phyloP scores from a whole-genome alignment of 2,888 invertebrate genomes.

The Camptogramma bilineatum region DNA sequence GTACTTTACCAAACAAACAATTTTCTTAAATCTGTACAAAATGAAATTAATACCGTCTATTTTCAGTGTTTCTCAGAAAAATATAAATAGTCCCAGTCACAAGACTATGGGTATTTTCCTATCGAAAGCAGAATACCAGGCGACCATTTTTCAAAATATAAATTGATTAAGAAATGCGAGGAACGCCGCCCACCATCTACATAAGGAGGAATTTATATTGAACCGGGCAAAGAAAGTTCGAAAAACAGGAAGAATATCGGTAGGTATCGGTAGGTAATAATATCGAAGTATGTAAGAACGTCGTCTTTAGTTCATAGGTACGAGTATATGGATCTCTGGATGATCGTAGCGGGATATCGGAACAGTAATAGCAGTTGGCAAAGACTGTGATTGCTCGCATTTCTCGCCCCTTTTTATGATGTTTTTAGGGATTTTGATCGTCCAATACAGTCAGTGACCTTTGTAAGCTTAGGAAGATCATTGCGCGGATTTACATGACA shows the following conservation, averaged over 20 bases:
- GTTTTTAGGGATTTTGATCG: conserved; percentile 54
- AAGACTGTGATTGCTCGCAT: conserved; percentile 51
- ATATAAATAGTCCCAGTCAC: conserved; percentile 13
- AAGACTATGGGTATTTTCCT: conserved; percentile 24
- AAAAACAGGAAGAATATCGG: conserved; percentile 39
- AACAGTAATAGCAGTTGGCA: conserved; percentile 50
- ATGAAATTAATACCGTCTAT: background rate
- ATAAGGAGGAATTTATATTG: conserved; percentile 48
- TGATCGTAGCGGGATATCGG: conserved; percentile 43
- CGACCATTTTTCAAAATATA: conserved; percentile 42
- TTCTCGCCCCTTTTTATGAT: conserved; percentile 55
- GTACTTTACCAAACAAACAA: background rate
- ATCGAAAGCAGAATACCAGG: conserved; percentile 33
- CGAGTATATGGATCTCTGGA: conserved; percentile 48
- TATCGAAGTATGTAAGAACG: conserved; percentile 36
- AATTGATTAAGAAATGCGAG: conserved; percentile 42
- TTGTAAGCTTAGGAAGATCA: conserved; percentile 56
- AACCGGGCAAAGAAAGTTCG: conserved; percentile 39
- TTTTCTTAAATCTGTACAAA: background rate
- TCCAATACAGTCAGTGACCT: conserved; percentile 52
- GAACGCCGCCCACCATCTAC: conserved; percentile 37
- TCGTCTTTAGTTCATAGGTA: conserved; percentile 17
- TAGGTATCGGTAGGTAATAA: conserved; percentile 24
- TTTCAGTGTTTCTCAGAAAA: too few relatives aligned
- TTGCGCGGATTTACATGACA: conserved; percentile 55